Base-by-base conservation (phyloP, 2,113 vertebrate genomes). In the Arenaria interpres region DNA sequence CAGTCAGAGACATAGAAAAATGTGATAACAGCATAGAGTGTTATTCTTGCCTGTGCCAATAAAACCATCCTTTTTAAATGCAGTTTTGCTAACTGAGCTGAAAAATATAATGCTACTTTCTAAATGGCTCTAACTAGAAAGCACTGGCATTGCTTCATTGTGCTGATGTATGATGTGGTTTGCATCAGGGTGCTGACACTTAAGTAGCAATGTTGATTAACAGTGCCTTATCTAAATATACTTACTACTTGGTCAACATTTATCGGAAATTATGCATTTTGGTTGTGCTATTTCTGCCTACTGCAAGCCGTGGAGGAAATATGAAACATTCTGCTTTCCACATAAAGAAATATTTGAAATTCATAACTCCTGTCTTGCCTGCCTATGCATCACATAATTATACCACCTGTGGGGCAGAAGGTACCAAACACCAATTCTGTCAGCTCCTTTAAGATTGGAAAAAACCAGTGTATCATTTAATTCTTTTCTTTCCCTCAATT, bases 21-120 rank as follows among this genome's bases (percentile, higher is more conserved):
- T 46, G 15, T 62, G 45, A 69, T 92, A 69, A 88, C 21, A 66
- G 63, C 53, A 90, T 39, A 39, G 46, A 84, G 33, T 77, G 94
- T 90, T 41, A 77, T 84, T 92, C 28, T 86, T 90, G 45, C 8
- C 37, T 77, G 11, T 74, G 41, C 72, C 73, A 69, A 78, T 90
- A 93, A 77, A 96, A 32, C 15, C 2, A 3, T 76, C 18, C 22
- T 53, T 59, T 79, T 90, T 63, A 79, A 83, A 28, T 59, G 46
- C 13, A 78, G 41, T 83, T 96, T 71, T 90, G 86, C 91, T 93
- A 86, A 86, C 85, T 62, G 75, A 88, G 82, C 53, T 77, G 90
- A 93, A 96, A 96, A 95, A 84, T 81, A 59, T 25, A 93, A 33
- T 2, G 4, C 54, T 80, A 0, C 63, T 92, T 89, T 88, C 72